Percentiles rank a stretch among this genome's conserved stretches.
phyloP scores from a whole-genome alignment of 2,888 invertebrate species.

The Barypeithes pellucidus region DNA sequence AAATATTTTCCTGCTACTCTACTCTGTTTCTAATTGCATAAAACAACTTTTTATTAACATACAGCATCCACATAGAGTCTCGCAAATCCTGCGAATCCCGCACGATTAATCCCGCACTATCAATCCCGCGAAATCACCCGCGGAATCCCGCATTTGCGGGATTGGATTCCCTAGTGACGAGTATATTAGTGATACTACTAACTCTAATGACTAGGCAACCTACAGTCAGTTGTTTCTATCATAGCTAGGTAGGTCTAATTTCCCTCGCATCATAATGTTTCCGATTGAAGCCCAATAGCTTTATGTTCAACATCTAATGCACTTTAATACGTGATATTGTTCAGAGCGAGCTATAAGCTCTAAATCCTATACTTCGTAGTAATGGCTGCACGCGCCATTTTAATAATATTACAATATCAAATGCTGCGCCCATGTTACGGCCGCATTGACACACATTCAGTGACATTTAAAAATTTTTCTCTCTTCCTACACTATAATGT shows the following conservation, averaged over 20 bases:
- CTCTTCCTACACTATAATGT: constrained; percentile 50
- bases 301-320: not conserved
- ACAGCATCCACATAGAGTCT: no score
- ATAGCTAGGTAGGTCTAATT: not conserved
- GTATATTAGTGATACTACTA: no score
- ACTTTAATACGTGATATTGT: constrained; percentile 12
- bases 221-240: no score
- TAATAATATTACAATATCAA: constrained; percentile 44
- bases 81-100: no score
- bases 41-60: no score
- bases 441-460: constrained; percentile 52
- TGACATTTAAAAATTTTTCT: constrained; percentile 52
- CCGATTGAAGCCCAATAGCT: not conserved
- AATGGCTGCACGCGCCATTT: constrained; percentile 45
- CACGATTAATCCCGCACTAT: no score
- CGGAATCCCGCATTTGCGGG: no score
- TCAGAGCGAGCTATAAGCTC: constrained; percentile 7
- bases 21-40: no score
- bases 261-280: not conserved
- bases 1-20: no score
- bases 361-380: constrained; percentile 29
- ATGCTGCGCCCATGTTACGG: constrained; percentile 47
- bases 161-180: no score
- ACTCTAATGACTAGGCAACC: no score
- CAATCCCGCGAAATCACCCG: no score